These are phyloP conservation scores for Lamprotornis superbus DNA, from an alignment of 2,113 vertebrate genomes.

Conservation along the genomic window DNA sequence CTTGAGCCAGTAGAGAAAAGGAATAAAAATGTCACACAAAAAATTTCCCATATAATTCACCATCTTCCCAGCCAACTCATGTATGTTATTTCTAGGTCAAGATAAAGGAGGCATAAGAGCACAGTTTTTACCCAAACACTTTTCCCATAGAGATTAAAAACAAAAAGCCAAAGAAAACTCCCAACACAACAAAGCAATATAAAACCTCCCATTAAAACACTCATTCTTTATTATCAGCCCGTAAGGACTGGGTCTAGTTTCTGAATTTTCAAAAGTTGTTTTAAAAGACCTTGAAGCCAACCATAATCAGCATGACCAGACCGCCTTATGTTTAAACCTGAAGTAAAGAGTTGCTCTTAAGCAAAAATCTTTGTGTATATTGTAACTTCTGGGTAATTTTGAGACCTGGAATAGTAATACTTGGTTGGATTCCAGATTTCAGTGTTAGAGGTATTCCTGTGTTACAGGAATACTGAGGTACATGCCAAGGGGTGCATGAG, in stretches of 20 bases:
- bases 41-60: not conserved
- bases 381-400: not conserved
- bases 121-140: not conserved
- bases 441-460: not conserved
- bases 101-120: not conserved
- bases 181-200: not conserved
- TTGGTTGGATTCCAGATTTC: not conserved
- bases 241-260: not conserved
- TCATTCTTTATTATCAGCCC: not conserved
- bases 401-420: not conserved
- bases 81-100: not conserved
- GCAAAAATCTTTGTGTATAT: not conserved
- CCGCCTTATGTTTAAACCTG: not conserved
- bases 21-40: not conserved
- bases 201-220: not conserved
- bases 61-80: fast-evolving
- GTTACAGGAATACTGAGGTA: not conserved
- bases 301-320: not conserved
- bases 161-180: not conserved
- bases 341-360: not conserved
- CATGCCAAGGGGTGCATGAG: not conserved
- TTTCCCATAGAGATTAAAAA: not conserved
- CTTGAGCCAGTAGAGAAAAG: not conserved
- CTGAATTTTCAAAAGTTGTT: not conserved
- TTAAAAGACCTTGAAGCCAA: not conserved